These are phyloP conservation scores for Ormia ochracea DNA, from an alignment of 2,888 invertebrate species.

Conservation along the genomic window DNA sequence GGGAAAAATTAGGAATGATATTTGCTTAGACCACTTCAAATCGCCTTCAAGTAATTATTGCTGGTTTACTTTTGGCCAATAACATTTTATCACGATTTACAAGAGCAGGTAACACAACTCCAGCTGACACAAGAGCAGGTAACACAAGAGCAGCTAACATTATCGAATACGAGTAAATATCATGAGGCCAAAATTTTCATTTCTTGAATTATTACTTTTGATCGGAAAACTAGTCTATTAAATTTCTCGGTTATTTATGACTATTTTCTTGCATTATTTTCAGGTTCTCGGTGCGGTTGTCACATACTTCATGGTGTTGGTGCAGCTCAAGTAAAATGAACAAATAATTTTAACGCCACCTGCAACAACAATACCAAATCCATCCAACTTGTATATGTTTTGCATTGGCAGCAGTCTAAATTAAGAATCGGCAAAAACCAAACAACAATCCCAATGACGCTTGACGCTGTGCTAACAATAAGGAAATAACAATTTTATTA, in stretches of 20 bases:
- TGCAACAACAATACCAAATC: neutral
- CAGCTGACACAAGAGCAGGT: no score
- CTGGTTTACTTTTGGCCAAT: no score
- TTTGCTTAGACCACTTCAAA: no score
- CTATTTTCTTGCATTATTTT: slow-evolving; percentile 33
- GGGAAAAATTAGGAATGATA: no score
- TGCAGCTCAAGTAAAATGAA: slow-evolving; percentile 85
- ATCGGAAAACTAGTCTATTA: neutral
- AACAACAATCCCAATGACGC: no score
- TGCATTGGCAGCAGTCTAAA: slow-evolving; percentile 22
- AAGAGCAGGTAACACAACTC: no score
- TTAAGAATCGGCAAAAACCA: slow-evolving; percentile 17
- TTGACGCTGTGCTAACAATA: slow-evolving; percentile 23
- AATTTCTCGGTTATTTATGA: neutral
- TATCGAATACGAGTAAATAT: no score
- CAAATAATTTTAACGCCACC: slow-evolving; percentile 31
- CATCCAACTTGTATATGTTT: neutral
- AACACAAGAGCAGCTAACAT: no score
- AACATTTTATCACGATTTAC: no score
- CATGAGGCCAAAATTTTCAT: no score
- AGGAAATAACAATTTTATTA: neutral
- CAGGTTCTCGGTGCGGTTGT: slow-evolving; percentile 92
- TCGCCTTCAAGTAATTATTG: no score
- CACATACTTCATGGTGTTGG: slow-evolving; percentile 94
- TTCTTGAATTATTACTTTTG: no score